Percentiles rank a stretch among this genome's conserved stretches.
phyloP scores from a whole-genome alignment of 2,113 vertebrate species.

The Psophia crepitans region DNA sequence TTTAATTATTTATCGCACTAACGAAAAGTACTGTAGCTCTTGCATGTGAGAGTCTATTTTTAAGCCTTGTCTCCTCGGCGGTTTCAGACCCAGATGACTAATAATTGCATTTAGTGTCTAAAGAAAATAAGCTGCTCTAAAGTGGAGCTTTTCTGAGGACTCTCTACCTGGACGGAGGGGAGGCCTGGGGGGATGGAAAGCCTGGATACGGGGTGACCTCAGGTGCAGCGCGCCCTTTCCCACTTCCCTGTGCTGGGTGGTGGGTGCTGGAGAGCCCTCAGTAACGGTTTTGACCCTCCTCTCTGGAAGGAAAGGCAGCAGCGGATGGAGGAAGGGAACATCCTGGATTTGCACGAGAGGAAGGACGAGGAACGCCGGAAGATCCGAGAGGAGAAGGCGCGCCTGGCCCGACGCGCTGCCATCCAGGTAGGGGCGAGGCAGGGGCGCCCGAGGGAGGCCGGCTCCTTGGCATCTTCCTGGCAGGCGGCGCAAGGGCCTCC shows the following conservation, averaged over 20 bases:
- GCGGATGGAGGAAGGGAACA: slow-evolving; percentile 61
- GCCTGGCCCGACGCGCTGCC: slow-evolving; percentile 80
- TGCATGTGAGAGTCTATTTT: slow-evolving; percentile 32
- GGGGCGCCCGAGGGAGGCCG: accelerated
- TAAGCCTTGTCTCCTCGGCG: neutral
- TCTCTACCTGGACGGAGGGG: neutral
- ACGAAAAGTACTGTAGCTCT: neutral
- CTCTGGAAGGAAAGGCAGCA: slow-evolving; percentile 78
- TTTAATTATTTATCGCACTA: slow-evolving; percentile 42
- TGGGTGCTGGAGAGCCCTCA: neutral
- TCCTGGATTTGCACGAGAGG: slow-evolving; percentile 67
- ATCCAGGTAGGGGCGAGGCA: slow-evolving; percentile 77
- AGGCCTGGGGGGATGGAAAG: neutral
- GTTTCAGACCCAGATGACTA: slow-evolving; percentile 1
- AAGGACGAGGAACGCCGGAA: slow-evolving; percentile 79
- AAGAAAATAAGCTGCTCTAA: neutral
- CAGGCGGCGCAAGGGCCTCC: neutral
- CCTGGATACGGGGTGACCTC: neutral
- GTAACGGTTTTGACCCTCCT: neutral
- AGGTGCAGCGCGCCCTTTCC: neutral
- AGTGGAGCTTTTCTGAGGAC: neutral
- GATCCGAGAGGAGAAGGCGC: slow-evolving; percentile 90
- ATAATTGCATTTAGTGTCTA: neutral
- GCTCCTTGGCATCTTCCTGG: neutral
- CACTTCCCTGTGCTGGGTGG: neutral